These are phyloP conservation scores for Tringa solitaria DNA, from an alignment of 2,113 vertebrate genomes.

Conservation along the genomic window DNA sequence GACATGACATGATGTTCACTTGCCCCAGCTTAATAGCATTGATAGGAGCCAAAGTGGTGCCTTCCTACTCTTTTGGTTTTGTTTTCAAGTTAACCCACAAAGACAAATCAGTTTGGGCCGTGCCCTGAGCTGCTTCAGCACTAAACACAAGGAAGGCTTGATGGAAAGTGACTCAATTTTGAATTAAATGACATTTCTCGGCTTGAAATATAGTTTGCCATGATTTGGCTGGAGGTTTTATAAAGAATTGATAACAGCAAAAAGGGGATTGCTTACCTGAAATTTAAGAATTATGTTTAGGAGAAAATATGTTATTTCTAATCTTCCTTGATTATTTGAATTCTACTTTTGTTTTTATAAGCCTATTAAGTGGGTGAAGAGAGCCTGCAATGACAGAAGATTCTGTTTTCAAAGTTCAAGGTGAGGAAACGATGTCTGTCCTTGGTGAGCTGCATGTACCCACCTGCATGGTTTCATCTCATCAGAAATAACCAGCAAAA, in stretches of 20 bases:
- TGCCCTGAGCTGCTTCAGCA: neutral
- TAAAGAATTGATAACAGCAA: neutral
- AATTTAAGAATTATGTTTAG: neutral
- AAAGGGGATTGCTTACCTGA: neutral
- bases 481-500: neutral
- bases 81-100: neutral
- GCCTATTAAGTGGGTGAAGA: neutral
- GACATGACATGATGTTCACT: neutral
- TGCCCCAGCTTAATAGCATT: accelerated
- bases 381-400: neutral
- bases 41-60: neutral
- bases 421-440: neutral
- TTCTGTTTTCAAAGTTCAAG: neutral
- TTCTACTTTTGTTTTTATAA: neutral
- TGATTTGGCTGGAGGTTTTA: neutral
- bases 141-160: neutral
- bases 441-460: neutral
- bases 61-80: neutral
- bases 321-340: neutral
- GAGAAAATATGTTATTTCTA: neutral
- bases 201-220: neutral
- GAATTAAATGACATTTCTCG: neutral
- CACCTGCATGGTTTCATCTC: neutral
- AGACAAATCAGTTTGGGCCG: neutral
- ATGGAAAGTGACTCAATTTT: neutral